Base-by-base conservation (phyloP, 2,888 invertebrate species). In the Drosophila histrio region DNA sequence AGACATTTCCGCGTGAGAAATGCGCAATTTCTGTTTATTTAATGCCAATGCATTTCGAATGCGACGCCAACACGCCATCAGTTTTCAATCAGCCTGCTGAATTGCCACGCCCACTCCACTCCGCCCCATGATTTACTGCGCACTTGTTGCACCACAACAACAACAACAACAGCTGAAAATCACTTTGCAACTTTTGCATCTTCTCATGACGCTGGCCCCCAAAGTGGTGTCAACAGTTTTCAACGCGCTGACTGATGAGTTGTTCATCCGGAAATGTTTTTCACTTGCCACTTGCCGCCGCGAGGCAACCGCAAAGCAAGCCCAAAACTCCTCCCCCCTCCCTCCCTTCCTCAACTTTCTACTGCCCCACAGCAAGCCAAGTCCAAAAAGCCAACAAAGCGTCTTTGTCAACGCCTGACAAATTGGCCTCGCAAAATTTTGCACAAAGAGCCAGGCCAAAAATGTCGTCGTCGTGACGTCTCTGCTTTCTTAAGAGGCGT, bases 251-350 rank as follows among this genome's bases (percentile, higher is more conserved):
- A 89, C 87, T 89, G 86, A 86, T 86, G 86, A 84, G 76, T 87
- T 87, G 70, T 79, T 86, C 88, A 88, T 87, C 88, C 85, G 89
- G 85, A 85, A 85, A 85, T 88, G 84, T 89, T 89, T 87, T 86
- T 74, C 79, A 77, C 67, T 83, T 83, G 80, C 67, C 74, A 50
- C 46, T 56, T 49, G 52, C 28, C 77, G 34, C 57, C 38, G 34
- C 49, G 11, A 49, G 61, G 67, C 83, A 65, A 46, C 57, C 60
- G 32, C 82, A 65, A 63, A 59, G 49, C 75, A 53, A 28, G 32
- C 43, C 44, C 54, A 43, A 22, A 43, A 17, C 32, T 32, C 13
- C 21, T 13, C 2, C 3, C 8, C 1, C 28, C 8, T 1, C 3
- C 26, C 6, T n/a, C 2, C 11, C 1, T 9, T 3, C 8, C 19